These are phyloP conservation scores for Zoanthus sansibaricus DNA, from an alignment of 92 coral and sea anemone species.

Conservation along the genomic window DNA sequence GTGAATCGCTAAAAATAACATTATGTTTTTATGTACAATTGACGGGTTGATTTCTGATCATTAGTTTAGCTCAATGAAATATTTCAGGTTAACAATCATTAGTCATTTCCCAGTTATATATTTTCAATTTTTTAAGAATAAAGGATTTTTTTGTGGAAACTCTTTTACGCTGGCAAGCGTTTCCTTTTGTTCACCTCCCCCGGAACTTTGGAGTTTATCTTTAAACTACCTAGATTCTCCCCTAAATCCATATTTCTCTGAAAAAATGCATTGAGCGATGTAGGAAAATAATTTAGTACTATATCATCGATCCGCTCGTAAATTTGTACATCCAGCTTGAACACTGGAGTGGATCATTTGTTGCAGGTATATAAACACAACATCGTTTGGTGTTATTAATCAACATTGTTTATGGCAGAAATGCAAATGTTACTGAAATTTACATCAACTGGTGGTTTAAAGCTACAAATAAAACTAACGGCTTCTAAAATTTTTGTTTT, in stretches of 20 bases:
- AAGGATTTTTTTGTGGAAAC: neutral
- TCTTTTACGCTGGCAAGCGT: neutral
- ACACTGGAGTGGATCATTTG: neutral
- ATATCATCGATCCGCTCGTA: neutral
- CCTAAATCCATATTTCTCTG: neutral
- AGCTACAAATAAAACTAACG: neutral
- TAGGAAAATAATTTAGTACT: neutral
- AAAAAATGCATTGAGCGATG: neutral
- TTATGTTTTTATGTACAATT: constrained; percentile 26
- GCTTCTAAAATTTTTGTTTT: neutral
- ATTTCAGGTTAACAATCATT: neutral
- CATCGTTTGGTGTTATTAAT: constrained; percentile 4
- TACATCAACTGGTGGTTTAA: constrained; percentile 12
- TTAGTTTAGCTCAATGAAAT: neutral
- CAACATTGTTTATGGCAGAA: constrained; percentile 28
- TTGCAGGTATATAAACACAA: constrained; percentile 25
- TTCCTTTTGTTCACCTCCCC: neutral
- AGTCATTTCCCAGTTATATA: neutral
- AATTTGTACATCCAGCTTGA: neutral
- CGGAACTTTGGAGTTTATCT: neutral
- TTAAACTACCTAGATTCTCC: neutral
- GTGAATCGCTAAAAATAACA: constrained; percentile 34
- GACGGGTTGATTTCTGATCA: constrained; percentile 33
- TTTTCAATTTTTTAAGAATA: neutral
- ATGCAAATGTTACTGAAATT: constrained; percentile 40